These are phyloP conservation scores for Morinoia aosen DNA, from an alignment of 2,888 invertebrate species.

Conservation along the genomic window DNA sequence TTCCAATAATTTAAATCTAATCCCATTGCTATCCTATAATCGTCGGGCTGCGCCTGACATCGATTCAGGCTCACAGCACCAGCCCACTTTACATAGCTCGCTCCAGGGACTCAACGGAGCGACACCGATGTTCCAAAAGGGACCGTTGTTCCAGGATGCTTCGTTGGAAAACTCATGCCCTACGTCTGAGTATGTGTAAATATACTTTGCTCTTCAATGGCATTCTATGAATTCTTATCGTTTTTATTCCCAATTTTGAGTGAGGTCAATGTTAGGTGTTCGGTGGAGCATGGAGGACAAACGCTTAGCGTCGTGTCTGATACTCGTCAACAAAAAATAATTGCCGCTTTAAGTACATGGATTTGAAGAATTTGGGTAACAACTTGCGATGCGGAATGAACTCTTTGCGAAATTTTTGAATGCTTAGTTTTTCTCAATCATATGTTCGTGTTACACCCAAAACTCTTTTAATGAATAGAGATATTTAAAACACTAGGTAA, in stretches of 20 bases:
- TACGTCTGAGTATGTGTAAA: constrained; percentile 27
- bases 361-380: too few species aligned
- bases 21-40: constrained; percentile 40
- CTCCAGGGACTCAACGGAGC: constrained; percentile 1
- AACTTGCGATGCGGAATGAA: too few species aligned
- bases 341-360: too few species aligned
- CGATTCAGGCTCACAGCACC: not conserved
- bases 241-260: not conserved
- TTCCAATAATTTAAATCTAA: constrained; percentile 43
- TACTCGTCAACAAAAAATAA: too few species aligned
- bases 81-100: constrained; percentile 1
- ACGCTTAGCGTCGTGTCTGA: too few species aligned
- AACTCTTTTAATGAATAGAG: too few species aligned
- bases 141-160: not conserved
- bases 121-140: not conserved
- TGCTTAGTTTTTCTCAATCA: too few species aligned
- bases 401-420: too few species aligned
- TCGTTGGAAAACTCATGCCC: not conserved
- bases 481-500: too few species aligned
- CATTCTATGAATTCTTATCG: not conserved
- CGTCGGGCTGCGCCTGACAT: not conserved
- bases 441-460: too few species aligned
- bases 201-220: not conserved
- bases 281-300: too few species aligned
- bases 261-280: not conserved